A percentile compares a stretch with the other conserved stretches of the same genome.
These are phyloP conservation scores for Alentia gelatinosa DNA, from an alignment of 2,888 invertebrate genomes.

Conservation along the genomic window DNA sequence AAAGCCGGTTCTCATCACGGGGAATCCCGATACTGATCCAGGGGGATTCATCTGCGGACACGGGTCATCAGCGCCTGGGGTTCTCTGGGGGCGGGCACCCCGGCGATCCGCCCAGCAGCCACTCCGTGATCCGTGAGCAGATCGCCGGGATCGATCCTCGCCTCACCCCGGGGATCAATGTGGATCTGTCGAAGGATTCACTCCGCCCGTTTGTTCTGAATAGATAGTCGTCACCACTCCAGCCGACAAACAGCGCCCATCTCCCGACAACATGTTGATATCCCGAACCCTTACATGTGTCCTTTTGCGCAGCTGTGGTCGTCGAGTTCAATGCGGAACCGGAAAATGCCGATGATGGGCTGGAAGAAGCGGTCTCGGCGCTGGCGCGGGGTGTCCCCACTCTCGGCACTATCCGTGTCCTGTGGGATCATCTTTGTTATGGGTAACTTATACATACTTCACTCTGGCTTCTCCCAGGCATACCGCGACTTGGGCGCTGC, in stretches of 20 bases:
- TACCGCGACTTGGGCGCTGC: background rate
- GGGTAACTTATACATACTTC: conserved; percentile 44
- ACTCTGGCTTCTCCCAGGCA: conserved; percentile 50
- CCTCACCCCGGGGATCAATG: background rate
- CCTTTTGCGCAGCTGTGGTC: background rate
- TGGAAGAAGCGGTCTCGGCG: conserved; percentile 38
- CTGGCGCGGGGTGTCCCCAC: conserved; percentile 8
- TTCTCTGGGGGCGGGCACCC: too few species aligned
- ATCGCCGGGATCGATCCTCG: background rate
- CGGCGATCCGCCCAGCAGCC: background rate
- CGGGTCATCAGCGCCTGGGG: too few species aligned
- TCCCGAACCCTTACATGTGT: background rate
- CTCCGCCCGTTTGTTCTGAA: background rate
- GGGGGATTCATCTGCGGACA: background rate
- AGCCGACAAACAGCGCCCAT: background rate
- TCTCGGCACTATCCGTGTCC: conserved; percentile 28
- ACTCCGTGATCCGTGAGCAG: background rate
- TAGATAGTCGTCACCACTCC: background rate
- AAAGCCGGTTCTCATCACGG: background rate
- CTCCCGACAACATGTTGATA: background rate
- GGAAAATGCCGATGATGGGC: conserved; percentile 11
- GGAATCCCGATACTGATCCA: background rate
- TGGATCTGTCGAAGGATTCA: background rate
- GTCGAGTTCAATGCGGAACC: background rate
- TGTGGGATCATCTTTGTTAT: conserved; percentile 51